Conservation (phyloP, 2,113 vertebrate species). For the Phalacrocorax brasilianus region DNA sequence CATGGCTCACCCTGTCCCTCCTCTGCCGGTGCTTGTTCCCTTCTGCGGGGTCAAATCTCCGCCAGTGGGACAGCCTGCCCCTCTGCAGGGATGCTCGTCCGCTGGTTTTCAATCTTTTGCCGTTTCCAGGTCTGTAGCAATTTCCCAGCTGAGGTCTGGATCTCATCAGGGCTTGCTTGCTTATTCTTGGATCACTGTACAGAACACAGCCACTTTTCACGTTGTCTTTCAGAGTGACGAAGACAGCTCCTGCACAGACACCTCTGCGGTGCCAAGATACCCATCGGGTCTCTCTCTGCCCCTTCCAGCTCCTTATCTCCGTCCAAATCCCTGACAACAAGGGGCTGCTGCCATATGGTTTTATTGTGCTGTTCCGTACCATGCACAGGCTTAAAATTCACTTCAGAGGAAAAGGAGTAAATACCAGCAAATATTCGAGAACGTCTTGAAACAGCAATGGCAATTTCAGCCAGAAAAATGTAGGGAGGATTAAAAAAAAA, state of each 20-base stretch:
- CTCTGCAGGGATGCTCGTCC: background rate
- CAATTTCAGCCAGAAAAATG: background rate
- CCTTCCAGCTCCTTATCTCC: background rate
- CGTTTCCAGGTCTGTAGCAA: background rate
- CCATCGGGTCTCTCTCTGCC: background rate
- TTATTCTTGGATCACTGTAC: background rate
- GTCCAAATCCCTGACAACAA: background rate
- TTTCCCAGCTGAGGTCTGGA: background rate
- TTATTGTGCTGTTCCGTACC: background rate
- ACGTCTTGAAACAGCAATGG: background rate
- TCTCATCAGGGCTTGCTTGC: background rate
- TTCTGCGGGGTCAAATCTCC: background rate
- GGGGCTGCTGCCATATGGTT: background rate
- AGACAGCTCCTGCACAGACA: background rate
- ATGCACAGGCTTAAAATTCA: background rate
- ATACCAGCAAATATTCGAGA: background rate
- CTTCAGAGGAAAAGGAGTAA: background rate
- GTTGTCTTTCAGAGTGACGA: background rate
- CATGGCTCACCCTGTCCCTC: background rate
- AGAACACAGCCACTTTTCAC: background rate
- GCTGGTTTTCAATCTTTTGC: accelerated
- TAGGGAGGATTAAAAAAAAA: background rate
- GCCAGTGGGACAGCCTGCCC: background rate
- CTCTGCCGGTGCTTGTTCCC: accelerated
- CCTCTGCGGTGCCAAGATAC: background rate